A percentile compares a stretch with the other conserved stretches of the same genome.
Evolutionary conservation across 2,113 vertebrate species (phyloP).

Genomic region (Argyrosomus japonicus): DNA sequence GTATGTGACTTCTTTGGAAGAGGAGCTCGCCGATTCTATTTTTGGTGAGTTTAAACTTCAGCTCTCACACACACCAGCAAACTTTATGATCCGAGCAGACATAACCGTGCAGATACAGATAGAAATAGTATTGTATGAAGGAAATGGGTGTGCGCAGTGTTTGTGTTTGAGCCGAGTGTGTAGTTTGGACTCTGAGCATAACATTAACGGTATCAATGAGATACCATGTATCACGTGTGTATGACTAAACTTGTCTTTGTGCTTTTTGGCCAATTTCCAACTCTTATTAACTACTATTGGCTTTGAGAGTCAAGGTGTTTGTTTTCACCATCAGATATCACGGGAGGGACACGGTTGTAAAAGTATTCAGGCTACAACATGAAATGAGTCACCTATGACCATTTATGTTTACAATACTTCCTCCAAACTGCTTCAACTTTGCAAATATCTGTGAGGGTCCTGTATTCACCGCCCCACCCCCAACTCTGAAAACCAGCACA

Average conservation of each 20-base stretch:
- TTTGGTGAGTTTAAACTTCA: constrained; percentile 76
- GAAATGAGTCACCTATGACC: background rate
- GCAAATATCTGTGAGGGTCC: background rate
- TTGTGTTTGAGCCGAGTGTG: background rate
- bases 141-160: background rate
- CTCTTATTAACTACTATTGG: background rate
- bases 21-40: constrained; percentile 69
- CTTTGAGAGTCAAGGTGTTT: background rate
- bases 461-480: constrained; percentile 30
- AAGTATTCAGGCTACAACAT: background rate
- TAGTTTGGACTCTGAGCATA: background rate
- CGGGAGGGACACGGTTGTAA: background rate
- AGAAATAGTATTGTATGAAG: rapidly evolving
- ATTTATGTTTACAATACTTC: constrained; percentile 1
- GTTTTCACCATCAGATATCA: background rate
- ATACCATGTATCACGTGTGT: constrained; percentile 28
- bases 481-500: constrained; percentile 30
- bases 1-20: constrained; percentile 76
- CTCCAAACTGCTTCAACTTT: background rate
- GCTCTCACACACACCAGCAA: background rate
- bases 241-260: constrained; percentile 13
- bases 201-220: background rate
- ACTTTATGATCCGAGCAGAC: background rate
- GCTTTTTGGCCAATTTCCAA: background rate
- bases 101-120: background rate